Evolutionary conservation across 2,888 invertebrate species (phyloP).

Genomic region (Tenthredo mesomela): DNA sequence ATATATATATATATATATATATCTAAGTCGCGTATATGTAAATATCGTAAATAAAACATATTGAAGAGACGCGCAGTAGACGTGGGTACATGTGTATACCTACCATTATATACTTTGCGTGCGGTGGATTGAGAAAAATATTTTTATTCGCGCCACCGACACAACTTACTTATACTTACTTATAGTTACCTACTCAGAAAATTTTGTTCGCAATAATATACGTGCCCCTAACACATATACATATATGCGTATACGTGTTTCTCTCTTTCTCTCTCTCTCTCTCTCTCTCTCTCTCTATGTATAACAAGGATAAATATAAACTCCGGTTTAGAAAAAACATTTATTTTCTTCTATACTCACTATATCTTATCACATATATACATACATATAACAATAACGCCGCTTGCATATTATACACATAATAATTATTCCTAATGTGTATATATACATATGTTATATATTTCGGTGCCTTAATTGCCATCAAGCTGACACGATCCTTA

Average conservation of each 20-base stretch:
- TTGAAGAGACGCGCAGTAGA: background rate
- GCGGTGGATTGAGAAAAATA: background rate
- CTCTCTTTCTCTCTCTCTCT: background rate
- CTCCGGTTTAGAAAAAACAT: conserved; percentile 29
- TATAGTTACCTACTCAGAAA: background rate
- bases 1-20: no score
- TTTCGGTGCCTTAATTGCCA: background rate
- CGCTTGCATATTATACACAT: background rate
- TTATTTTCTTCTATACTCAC: background rate
- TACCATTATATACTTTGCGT: background rate
- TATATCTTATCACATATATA: background rate
- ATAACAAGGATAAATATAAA: conserved; percentile 14
- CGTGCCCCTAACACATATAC: background rate
- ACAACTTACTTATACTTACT: no score
- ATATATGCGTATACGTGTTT: background rate
- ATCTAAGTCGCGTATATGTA: background rate
- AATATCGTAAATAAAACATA: conserved; percentile 1
- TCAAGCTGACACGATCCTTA: background rate
- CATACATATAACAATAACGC: background rate
- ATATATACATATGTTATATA: background rate
- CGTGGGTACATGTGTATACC: background rate
- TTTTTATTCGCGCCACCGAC: background rate
- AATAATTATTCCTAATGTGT: background rate
- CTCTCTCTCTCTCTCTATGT: background rate
- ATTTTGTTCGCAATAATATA: background rate